phyloP scores from a whole-genome alignment of 1,140 invertebrate species.

The Argopecten irradians region DNA sequence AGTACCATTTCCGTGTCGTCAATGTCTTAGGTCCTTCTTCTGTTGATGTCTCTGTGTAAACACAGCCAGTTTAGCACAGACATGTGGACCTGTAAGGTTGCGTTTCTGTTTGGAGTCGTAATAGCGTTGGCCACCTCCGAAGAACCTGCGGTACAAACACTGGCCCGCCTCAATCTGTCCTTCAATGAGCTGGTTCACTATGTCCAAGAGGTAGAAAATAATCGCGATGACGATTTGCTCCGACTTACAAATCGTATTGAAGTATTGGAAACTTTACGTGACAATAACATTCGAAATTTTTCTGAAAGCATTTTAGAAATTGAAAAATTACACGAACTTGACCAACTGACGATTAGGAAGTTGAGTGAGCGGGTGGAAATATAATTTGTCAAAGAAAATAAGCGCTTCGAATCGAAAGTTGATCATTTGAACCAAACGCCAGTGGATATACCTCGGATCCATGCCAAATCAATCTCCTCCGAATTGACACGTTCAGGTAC shows the following conservation, averaged over 20 bases:
- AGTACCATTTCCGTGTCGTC: too few relatives aligned
- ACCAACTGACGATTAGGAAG: not conserved
- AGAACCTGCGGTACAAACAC: not conserved
- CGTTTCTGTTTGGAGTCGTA: not conserved
- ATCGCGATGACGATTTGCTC: not conserved
- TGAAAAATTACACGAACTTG: not conserved
- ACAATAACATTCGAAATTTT: not conserved
- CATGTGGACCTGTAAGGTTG: not conserved
- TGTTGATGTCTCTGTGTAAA: not conserved
- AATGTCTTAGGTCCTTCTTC: too few relatives aligned
- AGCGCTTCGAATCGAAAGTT: not conserved
- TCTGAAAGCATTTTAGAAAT: not conserved
- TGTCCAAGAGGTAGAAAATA: not conserved
- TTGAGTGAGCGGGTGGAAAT: not conserved
- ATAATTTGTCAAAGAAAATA: not conserved
- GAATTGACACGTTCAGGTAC: not conserved
- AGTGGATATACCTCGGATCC: not conserved
- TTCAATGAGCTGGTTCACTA: not conserved
- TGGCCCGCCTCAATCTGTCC: not conserved
- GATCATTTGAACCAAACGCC: not conserved
- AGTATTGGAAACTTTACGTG: not conserved
- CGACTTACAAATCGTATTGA: not conserved
- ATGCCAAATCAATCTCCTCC: not conserved
- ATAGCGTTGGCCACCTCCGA: not conserved
- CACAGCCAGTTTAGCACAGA: not conserved